phyloP scores from a whole-genome alignment of 2,888 invertebrate genomes.

The Autographa pulchrina region DNA sequence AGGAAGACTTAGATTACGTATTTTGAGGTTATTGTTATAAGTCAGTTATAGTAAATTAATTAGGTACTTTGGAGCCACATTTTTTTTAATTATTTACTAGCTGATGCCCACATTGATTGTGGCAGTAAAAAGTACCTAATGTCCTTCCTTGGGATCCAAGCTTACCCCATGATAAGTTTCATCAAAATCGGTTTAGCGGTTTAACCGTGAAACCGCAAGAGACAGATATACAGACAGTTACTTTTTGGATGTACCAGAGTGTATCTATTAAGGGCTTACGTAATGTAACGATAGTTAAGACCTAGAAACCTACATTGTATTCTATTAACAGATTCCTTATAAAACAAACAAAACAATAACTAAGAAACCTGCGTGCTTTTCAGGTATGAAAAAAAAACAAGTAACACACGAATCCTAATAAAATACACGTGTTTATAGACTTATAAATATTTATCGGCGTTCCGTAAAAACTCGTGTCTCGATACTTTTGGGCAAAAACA shows the following conservation, averaged over 20 bases:
- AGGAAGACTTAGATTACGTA: not conserved
- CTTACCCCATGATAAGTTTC: no score
- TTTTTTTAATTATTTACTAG: no score
- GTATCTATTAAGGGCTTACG: no score
- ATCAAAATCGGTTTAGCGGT: no score
- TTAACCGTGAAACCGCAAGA: no score
- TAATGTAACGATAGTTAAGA: not conserved
- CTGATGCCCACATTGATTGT: no score
- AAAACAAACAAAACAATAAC: not conserved
- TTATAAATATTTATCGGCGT: slow-evolving; percentile 41
- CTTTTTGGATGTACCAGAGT: no score
- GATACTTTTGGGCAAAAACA: slow-evolving; percentile 52
- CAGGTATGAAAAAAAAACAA: not conserved
- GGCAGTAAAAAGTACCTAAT: no score
- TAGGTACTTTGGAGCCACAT: no score
- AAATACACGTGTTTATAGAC: slow-evolving; percentile 45
- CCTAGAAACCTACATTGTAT: not conserved
- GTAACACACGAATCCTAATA: slow-evolving; percentile 29
- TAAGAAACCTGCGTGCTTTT: not conserved
- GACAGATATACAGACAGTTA: no score
- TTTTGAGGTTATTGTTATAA: not conserved
- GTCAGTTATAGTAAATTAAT: no score
- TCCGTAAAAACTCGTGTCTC: slow-evolving; percentile 43
- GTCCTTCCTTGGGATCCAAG: no score
- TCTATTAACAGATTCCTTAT: not conserved